Conservation (phyloP, 64 coral and sea anemone species). For the Stichodactyla mertensii region DNA sequence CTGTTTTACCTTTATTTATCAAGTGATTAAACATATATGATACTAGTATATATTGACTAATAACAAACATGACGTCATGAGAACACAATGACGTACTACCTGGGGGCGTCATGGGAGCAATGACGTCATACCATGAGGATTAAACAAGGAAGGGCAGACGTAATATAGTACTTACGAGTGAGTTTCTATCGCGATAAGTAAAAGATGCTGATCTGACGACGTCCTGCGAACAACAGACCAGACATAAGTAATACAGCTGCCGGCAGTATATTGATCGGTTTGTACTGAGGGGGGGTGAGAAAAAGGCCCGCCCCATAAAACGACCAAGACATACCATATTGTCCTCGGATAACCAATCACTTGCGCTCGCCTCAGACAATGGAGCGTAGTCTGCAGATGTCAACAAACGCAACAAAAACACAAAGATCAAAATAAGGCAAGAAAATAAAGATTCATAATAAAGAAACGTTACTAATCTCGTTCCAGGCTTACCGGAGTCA, state of each 20-base stretch:
- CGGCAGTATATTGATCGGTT: too few species aligned
- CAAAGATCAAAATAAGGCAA: not conserved
- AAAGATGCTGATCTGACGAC: slow-evolving; percentile 32
- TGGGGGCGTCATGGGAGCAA: not conserved
- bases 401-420: not conserved
- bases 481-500: slow-evolving; percentile 63
- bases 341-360: slow-evolving; percentile 89
- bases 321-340: slow-evolving; percentile 68
- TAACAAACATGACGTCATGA: not conserved
- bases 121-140: not conserved
- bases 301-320: too few species aligned
- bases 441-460: not conserved
- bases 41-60: too few species aligned
- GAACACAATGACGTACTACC: not conserved
- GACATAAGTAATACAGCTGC: not conserved
- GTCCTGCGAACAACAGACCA: slow-evolving; percentile 21
- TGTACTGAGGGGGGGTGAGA: too few species aligned
- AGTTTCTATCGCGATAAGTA: slow-evolving; percentile 47
- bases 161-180: slow-evolving; percentile 29
- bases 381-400: slow-evolving; percentile 78
- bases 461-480: too few species aligned
- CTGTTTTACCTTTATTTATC: not conserved
- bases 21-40: not conserved
- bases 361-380: slow-evolving; percentile 81
- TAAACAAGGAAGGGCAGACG: not conserved